Evolutionary conservation across 2,797 vertebrate genomes (phyloP).

Genomic region (Helicolenus hilgendorfi): DNA sequence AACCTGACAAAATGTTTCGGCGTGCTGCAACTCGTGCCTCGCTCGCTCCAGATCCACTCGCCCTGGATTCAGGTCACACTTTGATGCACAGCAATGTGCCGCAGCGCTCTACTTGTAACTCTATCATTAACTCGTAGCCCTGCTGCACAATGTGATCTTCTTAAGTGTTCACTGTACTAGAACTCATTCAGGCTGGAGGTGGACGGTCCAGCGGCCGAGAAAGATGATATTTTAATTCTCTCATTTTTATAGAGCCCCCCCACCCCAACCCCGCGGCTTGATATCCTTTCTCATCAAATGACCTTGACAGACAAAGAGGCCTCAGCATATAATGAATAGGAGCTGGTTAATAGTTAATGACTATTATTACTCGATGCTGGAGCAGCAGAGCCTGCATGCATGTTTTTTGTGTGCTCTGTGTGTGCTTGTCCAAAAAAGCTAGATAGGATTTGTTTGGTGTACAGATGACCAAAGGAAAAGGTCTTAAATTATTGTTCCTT

Average conservation of each 20-base stretch:
- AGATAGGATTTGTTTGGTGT: constrained; percentile 10
- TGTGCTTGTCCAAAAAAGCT: neutral
- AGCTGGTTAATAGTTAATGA: constrained; percentile 83
- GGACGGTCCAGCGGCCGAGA: constrained; percentile 37
- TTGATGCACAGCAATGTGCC: constrained; percentile 71
- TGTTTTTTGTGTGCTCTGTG: neutral
- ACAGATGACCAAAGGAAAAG: constrained; percentile 35
- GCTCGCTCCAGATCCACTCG: constrained; percentile 46
- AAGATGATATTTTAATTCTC: constrained; percentile 78
- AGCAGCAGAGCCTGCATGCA: constrained; percentile 15
- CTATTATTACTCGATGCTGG: constrained; percentile 32
- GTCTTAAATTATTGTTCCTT: constrained; percentile 22
- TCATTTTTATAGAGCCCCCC: constrained; percentile 38
- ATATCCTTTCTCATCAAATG: constrained; percentile 35
- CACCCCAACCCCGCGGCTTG: neutral
- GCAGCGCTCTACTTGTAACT: constrained; percentile 70
- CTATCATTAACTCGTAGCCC: constrained; percentile 61
- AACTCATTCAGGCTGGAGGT: constrained; percentile 44
- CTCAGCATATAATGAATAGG: constrained; percentile 47
- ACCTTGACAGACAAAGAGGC: constrained; percentile 70
- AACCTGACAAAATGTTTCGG: neutral
- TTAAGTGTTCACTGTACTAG: constrained; percentile 48
- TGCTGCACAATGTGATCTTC: constrained; percentile 46
- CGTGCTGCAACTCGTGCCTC: constrained; percentile 7
- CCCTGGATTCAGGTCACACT: constrained; percentile 71